Evolutionary conservation across 2,113 vertebrate species (phyloP), one percentile per base, ranked within the genome.

Genomic region (Anhinga rufa): DNA sequence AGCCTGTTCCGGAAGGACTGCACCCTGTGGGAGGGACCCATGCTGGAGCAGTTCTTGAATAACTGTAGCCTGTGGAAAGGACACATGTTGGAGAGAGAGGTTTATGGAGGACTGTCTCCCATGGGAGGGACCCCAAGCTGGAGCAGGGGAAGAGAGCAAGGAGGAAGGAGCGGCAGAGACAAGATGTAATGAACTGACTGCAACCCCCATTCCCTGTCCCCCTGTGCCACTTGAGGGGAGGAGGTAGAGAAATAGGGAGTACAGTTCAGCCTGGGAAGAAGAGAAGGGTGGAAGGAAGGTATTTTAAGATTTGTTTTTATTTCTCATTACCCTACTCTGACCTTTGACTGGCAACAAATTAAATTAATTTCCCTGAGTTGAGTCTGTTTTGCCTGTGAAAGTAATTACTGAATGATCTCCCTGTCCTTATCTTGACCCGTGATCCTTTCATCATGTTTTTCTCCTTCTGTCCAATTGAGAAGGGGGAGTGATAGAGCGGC

Each of bases 101-200:
- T 17, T 34, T 3, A 2, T 40, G n/a, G 29, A 57, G 61, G n/a
- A 58, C 71, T 57, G 15, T 10, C 29, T 71, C 28, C n/a, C 1
- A 1, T 19, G 51, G 29, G 9, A 15, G 17, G 34, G n/a, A 65
- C 29, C 22, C 12, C 16, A 57, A 1, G 3, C 1, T 57, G 29
- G 11, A 57, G 22, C 42, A 34, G 34, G 4, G 6, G 40, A 46
- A 48, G 26, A 65, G 7, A 12, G 12, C 5, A 6, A 62, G n/a
- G 17, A 58, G 18, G 52, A 58, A 60, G 24, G 26, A 60, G 36
- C 1, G 1, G 31, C 31, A 77, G 25, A 60, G 12, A n/a, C 9
- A n/a, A 36, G 3, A 1, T 34, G 16, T 20, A 21, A 22, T 18
- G 29, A 40, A 57, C 34, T 12, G 40, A 76, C 12, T 1, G 1